Evolutionary conservation across 2,888 invertebrate genomes (phyloP), one percentile per base, ranked within the genome.

Genomic region (Orchesellides sinensis): DNA sequence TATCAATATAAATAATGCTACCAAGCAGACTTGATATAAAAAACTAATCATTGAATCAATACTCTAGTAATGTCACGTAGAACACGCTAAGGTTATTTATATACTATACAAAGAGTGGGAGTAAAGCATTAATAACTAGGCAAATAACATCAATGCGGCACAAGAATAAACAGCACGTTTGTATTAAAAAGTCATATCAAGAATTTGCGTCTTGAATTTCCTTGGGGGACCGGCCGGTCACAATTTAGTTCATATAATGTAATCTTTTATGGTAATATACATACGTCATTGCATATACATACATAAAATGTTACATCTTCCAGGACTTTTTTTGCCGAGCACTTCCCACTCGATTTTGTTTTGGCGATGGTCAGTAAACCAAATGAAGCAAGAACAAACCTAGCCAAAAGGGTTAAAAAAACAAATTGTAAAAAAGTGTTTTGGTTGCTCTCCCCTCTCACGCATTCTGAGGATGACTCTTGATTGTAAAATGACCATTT

Each of bases 41-140:
- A n/a, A n/a, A n/a, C n/a, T 52, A 52, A 54, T 23, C 21, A 23
- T 6, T 10, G 25, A 54, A 54, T 54, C 54, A 21, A 54, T 54
- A 25, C 54, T 25, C 21, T 54, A 8, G 54, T 54, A n/a, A 54
- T 25, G 54, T 54, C 54, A 54, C 54, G 54, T 54, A 49, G 25
- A 6, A 54, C 54, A 54, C 54, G 54, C 54, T 25, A 54, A 6
- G 21, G 54, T 54, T 54, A 54, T 54, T 54, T 54, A 54, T 54
- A 25, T 25, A 10, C 23, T 54, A 25, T 12, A 54, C 54, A 25
- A 54, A 12, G 25, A 54, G 54, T 6, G 52, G 21, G 52, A 52
- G 19, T 21, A 21, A 21, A 52, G 21, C 21, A 5, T 17, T 32
- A 40, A 40, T n/a, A 2, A 23, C 23, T 54, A 25, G 23, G 2